Conservation (phyloP, 2,888 invertebrate species). For the Agrotis segetum region DNA sequence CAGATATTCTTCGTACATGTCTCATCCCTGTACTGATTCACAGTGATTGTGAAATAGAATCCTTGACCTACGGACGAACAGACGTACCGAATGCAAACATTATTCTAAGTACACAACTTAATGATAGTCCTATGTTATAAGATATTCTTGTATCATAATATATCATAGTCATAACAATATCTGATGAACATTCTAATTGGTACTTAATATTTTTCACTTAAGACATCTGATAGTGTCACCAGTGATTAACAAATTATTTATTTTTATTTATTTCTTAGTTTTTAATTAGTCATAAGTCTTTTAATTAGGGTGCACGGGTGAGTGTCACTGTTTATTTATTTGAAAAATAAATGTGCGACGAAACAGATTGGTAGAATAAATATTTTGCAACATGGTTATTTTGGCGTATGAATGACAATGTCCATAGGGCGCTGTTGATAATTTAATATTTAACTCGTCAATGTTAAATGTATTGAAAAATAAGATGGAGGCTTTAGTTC, state of each 20-base stretch:
- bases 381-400: neutral
- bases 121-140: conserved; percentile 21
- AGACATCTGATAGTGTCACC: conserved; percentile 42
- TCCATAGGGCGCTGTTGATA: neutral
- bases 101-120: conserved; percentile 16
- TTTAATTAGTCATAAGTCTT: conserved; percentile 59
- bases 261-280: conserved; percentile 70
- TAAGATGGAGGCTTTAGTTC: neutral
- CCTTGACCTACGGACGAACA: conserved; percentile 13
- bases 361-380: conserved; percentile 20
- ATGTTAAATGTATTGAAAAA: neutral
- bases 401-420: neutral
- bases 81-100: neutral
- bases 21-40: neutral
- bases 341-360: conserved; percentile 43
- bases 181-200: conserved; percentile 31
- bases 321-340: conserved; percentile 68
- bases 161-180: conserved; percentile 21
- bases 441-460: neutral
- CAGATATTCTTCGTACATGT: conserved; percentile 14
- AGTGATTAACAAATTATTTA: conserved; percentile 74
- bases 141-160: conserved; percentile 32
- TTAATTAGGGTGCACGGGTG: conserved; percentile 69
- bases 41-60: conserved; percentile 31
- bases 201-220: conserved; percentile 14